Conservation (phyloP, 2,888 invertebrate species). For the Lasioglossum vierecki region DNA sequence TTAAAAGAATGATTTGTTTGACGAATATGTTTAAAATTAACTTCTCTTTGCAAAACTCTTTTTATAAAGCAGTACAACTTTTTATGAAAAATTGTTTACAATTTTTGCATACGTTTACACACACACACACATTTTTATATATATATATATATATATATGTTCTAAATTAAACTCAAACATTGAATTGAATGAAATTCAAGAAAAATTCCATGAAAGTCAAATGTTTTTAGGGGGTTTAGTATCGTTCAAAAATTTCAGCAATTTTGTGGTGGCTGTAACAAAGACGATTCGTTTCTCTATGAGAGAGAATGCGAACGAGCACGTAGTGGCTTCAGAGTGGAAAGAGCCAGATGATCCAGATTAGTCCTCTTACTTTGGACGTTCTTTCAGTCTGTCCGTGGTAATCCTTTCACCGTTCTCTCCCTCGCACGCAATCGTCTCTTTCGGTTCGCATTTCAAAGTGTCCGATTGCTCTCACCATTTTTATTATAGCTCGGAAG, state of each 20-base stretch:
- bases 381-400: constrained; percentile 38
- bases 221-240: too few species aligned
- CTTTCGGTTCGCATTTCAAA: constrained; percentile 35
- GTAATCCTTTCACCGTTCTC: constrained; percentile 71
- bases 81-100: too few species aligned
- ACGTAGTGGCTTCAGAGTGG: constrained; percentile 3
- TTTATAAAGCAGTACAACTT: too few species aligned
- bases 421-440: constrained; percentile 36
- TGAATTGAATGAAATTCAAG: too few species aligned
- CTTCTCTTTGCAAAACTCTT: too few species aligned
- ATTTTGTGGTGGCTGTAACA: background rate
- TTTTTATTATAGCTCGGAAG: constrained; percentile 43
- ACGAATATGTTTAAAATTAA: too few species aligned
- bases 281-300: background rate
- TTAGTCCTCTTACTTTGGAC: constrained; percentile 61
- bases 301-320: constrained; percentile 15
- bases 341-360: constrained; percentile 62
- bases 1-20: too few species aligned
- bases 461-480: constrained; percentile 48
- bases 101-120: too few species aligned
- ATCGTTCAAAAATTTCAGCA: background rate
- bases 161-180: too few species aligned
- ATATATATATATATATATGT: too few species aligned
- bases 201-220: too few species aligned
- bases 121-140: too few species aligned